A percentile compares a stretch with the other conserved stretches of the same genome.
Evolutionary conservation across 2,888 invertebrate genomes (phyloP).

Genomic region (Pheosia tremula): DNA sequence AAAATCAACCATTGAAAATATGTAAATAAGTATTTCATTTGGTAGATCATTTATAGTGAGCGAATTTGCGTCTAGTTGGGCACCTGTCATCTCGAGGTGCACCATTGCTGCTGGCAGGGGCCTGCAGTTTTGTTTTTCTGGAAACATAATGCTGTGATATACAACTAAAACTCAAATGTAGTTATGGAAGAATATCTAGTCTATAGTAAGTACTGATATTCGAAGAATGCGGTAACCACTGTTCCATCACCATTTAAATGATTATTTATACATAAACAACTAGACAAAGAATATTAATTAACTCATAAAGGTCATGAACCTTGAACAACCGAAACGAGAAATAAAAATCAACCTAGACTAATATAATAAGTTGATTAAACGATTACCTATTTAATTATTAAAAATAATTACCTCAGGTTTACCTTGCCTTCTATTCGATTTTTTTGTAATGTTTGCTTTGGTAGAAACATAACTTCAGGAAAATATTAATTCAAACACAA

Average conservation of each 20-base stretch:
- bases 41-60: constrained; percentile 80
- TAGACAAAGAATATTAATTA: constrained; percentile 51
- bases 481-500: constrained; percentile 54
- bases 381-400: constrained; percentile 25
- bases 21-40: constrained; percentile 80
- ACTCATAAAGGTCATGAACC: constrained; percentile 63
- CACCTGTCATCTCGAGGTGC: constrained; percentile 76
- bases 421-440: constrained; percentile 69
- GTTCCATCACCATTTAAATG: constrained; percentile 18
- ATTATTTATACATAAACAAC: constrained; percentile 17
- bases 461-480: constrained; percentile 78
- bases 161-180: constrained; percentile 4
- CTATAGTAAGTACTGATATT: background rate
- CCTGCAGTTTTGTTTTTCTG: constrained; percentile 59
- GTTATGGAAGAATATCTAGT: background rate
- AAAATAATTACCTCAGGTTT: constrained; percentile 67
- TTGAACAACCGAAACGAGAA: constrained; percentile 51
- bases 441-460: constrained; percentile 72
- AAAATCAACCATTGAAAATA: constrained; percentile 82
- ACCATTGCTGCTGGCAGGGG: constrained; percentile 66
- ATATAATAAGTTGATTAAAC: constrained; percentile 26
- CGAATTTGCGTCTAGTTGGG: constrained; percentile 56
- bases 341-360: constrained; percentile 19
- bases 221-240: constrained; percentile 2
- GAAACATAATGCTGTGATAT: constrained; percentile 40